Percentiles rank a stretch among this genome's conserved stretches.
phyloP scores from a whole-genome alignment of 2,888 invertebrate genomes.

The Tridacna gigas region DNA sequence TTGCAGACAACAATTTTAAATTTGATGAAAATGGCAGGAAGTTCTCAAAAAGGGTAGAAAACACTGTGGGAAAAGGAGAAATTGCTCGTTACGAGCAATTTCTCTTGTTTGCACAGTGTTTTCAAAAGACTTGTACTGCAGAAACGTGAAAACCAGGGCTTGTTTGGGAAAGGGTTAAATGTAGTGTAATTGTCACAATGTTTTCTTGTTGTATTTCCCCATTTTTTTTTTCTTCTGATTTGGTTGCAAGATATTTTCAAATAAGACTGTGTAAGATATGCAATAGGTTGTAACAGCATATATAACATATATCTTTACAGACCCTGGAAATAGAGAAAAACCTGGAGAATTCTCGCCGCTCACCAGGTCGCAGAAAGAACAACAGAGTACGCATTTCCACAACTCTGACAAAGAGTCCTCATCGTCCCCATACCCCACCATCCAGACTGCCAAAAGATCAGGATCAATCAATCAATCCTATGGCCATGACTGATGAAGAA shows the following conservation, averaged over 20 bases:
- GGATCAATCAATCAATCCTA: slow-evolving; percentile 69
- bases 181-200: too few relatives aligned
- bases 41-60: too few relatives aligned
- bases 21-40: too few relatives aligned
- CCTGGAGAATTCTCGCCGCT: slow-evolving; percentile 52
- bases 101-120: not conserved
- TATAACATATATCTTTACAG: slow-evolving; percentile 37
- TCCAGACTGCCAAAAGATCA: slow-evolving; percentile 61
- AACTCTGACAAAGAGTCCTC: slow-evolving; percentile 45
- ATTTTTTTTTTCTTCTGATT: too few relatives aligned
- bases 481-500: slow-evolving; percentile 75
- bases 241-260: too few relatives aligned
- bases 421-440: slow-evolving; percentile 64
- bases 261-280: too few relatives aligned
- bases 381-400: slow-evolving; percentile 27
- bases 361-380: slow-evolving; percentile 18
- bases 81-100: not conserved
- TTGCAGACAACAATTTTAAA: too few relatives aligned
- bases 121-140: too few relatives aligned
- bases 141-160: too few relatives aligned
- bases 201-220: too few relatives aligned
- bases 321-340: slow-evolving; percentile 69
- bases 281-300: too few relatives aligned
- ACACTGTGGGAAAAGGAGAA: not conserved
- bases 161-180: too few relatives aligned